Conservation (phyloP, 2,888 invertebrate species). For the Ornithoptera alexandrae region DNA sequence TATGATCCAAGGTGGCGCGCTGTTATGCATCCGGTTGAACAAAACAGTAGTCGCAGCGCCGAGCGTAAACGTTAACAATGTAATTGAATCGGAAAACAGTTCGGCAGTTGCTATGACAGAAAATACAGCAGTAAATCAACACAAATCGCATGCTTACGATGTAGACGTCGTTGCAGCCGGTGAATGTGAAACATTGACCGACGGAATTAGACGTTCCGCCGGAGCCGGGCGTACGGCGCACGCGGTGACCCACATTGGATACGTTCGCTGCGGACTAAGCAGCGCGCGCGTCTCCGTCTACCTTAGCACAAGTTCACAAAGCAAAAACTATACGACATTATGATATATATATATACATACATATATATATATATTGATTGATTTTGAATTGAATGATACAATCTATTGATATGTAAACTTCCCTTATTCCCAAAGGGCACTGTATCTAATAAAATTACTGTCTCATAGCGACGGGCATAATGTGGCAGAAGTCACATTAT, state of each 20-base stretch:
- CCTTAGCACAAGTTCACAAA: too few species aligned
- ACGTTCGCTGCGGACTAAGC: background rate
- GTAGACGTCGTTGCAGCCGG: constrained; percentile 37
- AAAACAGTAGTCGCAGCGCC: background rate
- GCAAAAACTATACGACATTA: too few species aligned
- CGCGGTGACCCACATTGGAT: constrained; percentile 48
- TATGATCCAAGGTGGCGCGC: too few species aligned
- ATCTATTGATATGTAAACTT: too few species aligned
- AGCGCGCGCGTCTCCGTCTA: too few species aligned
- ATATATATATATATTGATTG: too few species aligned
- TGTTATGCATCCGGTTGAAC: background rate
- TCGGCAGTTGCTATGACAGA: constrained; percentile 45
- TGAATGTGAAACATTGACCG: constrained; percentile 47
- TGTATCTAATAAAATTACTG: too few species aligned
- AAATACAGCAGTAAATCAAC: constrained; percentile 39
- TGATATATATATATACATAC: too few species aligned
- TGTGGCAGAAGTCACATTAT: too few species aligned
- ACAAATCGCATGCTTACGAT: constrained; percentile 36
- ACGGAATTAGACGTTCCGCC: constrained; percentile 67
- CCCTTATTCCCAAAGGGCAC: too few species aligned
- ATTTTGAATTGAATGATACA: too few species aligned
- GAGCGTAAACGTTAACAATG: constrained; percentile 30
- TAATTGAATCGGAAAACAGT: constrained; percentile 30
- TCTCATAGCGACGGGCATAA: too few species aligned
- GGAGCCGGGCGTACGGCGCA: constrained; percentile 39